Conservation (phyloP, 23 tunicate genomes). For the Styela clava region DNA sequence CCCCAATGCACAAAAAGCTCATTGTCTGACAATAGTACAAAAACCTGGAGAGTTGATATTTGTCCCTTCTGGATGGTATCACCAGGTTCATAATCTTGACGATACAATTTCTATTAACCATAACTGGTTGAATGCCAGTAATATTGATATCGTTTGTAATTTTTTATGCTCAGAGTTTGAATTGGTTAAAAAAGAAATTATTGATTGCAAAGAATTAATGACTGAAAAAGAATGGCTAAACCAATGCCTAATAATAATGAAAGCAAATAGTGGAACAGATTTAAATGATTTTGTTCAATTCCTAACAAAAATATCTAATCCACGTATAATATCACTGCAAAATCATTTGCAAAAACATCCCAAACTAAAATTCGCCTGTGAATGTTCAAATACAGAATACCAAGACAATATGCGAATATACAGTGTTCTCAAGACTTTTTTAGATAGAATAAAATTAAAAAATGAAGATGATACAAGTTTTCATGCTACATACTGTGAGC, state of each 20-base stretch:
- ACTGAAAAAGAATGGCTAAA: constrained; percentile 47
- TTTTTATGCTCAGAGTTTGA: constrained; percentile 47
- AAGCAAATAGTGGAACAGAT: constrained; percentile 67
- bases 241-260: constrained; percentile 80
- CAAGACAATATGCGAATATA: no score
- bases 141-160: constrained; percentile 32
- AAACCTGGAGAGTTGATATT: constrained; percentile 75
- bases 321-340: no score
- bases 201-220: constrained; percentile 64
- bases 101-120: constrained; percentile 90
- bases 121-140: constrained; percentile 82
- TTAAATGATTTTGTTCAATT: constrained; percentile 37
- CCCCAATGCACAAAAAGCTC: not conserved
- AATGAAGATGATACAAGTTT: no score
- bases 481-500: no score
- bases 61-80: constrained; percentile 90
- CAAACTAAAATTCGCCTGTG: no score
- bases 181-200: constrained; percentile 56
- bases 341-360: not conserved
- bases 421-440: no score
- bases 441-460: no score
- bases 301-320: constrained; percentile 27
- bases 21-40: constrained; percentile 33
- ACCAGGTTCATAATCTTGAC: constrained; percentile 86
- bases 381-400: no score